Evolutionary conservation across 2,113 vertebrate genomes (phyloP), one percentile per base, ranked within the genome.

Genomic region (Salvelinus alpinus): DNA sequence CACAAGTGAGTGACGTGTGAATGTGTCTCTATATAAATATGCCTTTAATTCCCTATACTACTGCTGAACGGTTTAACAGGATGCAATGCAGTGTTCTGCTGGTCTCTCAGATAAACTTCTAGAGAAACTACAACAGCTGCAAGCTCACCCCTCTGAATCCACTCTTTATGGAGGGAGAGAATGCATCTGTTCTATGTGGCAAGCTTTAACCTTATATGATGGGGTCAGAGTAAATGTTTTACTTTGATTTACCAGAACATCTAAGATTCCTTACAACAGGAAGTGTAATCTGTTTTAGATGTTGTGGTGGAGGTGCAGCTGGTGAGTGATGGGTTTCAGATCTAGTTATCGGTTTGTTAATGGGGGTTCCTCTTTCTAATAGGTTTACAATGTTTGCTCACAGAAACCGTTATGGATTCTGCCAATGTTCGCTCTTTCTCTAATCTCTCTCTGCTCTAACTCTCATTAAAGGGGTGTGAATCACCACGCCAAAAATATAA

Each of bases 301-400:
- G 25, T 3, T 11, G 3, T n/a, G 6, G 54, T 29, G 29, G 77
- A 64, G 29, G 72, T 72, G 69, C 74, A 83, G 74, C 71, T 69
- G 73, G 71, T 27, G 22, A 47, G 60, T 27, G n/a, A 72, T 14
- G 20, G 16, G 18, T 57, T 76, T 82, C 75, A 71, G n/a, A 48
- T 25, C 38, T 8, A 77, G 76, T 1, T 27, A 78, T 84, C 18
- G n/a, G 76, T 82, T 83, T 85, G 72, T 79, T 73, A 62, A 85
- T 77, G 51, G 1, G 1, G 20, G 81, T 90, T 91, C 87, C 85
- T 85, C 78, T 85, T 88, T 89, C 77, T 79, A 51, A 77, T 34
- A 44, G 51, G 27, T 91, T 91, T 89, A 90, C 81, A 74, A 82
- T 87, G 87, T 83, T 87, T 89, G 89, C 85, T 74, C 57, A 78